Percentiles rank a stretch among this genome's conserved stretches.
phyloP scores from a whole-genome alignment of 2,888 invertebrate genomes.

The Amaurobius ferox region DNA sequence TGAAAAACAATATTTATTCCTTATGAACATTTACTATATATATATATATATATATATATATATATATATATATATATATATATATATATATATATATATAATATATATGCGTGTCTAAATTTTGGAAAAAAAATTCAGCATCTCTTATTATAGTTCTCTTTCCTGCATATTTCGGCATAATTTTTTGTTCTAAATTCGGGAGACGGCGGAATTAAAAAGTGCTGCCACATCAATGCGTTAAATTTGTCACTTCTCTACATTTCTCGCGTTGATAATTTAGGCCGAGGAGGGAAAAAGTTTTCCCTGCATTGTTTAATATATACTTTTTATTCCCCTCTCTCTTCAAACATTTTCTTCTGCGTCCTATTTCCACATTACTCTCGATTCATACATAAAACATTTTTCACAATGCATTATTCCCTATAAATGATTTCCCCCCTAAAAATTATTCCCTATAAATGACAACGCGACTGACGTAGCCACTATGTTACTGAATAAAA shows the following conservation, averaged over 20 bases:
- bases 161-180: slow-evolving; percentile 40
- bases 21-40: slow-evolving; percentile 58
- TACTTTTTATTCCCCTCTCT: too few relatives aligned
- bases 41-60: slow-evolving; percentile 65
- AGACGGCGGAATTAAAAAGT: slow-evolving; percentile 49
- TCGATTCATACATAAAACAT: too few relatives aligned
- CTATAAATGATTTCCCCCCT: too few relatives aligned
- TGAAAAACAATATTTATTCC: slow-evolving; percentile 68
- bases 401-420: too few relatives aligned
- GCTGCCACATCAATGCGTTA: slow-evolving; percentile 32
- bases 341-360: neutral
- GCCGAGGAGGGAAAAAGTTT: neutral
- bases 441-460: too few relatives aligned
- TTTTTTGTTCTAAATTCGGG: slow-evolving; percentile 50
- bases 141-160: neutral
- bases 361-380: neutral
- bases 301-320: too few relatives aligned
- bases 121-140: slow-evolving; percentile 16
- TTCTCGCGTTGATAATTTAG: slow-evolving; percentile 36
- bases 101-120: too few relatives aligned
- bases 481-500: too few relatives aligned
- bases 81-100: too few relatives aligned
- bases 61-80: too few relatives aligned
- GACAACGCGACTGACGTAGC: too few relatives aligned
- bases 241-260: slow-evolving; percentile 35